Evolutionary conservation across 30 jellyfish, hydroid and myxozoan genomes (phyloP).

Genomic region (Nemopilema nomurai): DNA sequence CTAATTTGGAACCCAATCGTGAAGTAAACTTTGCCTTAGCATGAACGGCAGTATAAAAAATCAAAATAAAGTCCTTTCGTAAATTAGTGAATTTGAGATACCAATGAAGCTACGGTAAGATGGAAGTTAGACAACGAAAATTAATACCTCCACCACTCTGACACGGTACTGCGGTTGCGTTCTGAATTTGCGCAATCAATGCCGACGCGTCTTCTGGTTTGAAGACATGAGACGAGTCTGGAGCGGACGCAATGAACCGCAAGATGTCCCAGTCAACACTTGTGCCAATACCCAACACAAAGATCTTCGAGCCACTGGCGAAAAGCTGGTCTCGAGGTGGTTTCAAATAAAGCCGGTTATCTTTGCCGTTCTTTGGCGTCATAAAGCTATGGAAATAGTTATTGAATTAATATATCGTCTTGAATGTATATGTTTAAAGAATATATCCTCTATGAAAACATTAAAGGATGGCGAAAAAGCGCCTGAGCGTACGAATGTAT

Average conservation of each 20-base stretch:
- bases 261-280: conserved; percentile 9
- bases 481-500: too few relatives aligned
- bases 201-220: conserved; percentile 7
- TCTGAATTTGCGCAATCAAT: conserved; percentile 26
- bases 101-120: too few relatives aligned
- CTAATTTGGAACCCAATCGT: too few relatives aligned
- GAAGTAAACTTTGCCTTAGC: too few relatives aligned
- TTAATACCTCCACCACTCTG: neutral
- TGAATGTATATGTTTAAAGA: too few relatives aligned
- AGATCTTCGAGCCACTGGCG: conserved; percentile 14
- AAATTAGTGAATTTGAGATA: too few relatives aligned
- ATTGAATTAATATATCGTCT: too few relatives aligned
- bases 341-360: conserved; percentile 12
- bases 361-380: conserved; percentile 53
- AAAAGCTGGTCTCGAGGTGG: conserved; percentile 31
- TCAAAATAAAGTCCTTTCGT: too few relatives aligned
- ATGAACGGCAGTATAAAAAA: too few relatives aligned
- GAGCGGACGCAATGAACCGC: conserved; percentile 37
- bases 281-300: conserved; percentile 47
- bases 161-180: conserved; percentile 42
- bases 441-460: too few relatives aligned
- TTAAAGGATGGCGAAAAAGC: too few relatives aligned
- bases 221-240: conserved; percentile 25
- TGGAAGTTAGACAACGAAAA: too few relatives aligned
- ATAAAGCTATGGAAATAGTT: conserved; percentile 26